Evolutionary conservation across 2,113 vertebrate genomes (phyloP), one percentile per base, ranked within the genome.

Genomic region (Euleptes europaea): DNA sequence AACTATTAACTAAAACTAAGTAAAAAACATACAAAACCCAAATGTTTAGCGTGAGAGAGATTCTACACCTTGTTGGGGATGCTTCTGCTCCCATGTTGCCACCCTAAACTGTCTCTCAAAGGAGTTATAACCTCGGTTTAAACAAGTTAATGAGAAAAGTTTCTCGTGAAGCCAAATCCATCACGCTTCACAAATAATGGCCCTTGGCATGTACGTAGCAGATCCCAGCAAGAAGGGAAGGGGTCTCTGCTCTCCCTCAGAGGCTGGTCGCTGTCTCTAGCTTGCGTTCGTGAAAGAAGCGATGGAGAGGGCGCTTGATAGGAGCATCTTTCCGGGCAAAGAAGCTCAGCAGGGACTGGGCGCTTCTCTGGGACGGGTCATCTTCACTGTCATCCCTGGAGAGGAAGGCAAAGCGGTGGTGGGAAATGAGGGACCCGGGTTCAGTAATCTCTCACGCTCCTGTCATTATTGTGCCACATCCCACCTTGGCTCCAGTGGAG

Each of bases 241-340:
- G 2, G 23, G n/a, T n/a, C n/a, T 26, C n/a, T 75, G 54, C 72
- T 51, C 63, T 28, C 79, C 28, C 4, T 82, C 94, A 96, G 10
- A 96, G 89, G 69, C 88, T 83, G 12, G 57, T 84, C 76, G 97
- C 91, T 14, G 95, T 91, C 91, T 96, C 95, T 88, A 98, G 95
- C 84, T 95, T 95, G 26, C 97, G 92, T 57, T 98, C 98, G 0
- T 94, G 92, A 93, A 98, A 98, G 94, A 97, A 98, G 13, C 97
- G 96, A 89, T 98, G 97, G 2, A 93, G 87, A 73, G 95, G 93
- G 47, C 88, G 93, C 12, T 84, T 73, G 10, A 70, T 8, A 44
- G 86, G 77, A 28, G 69, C 63, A n/a, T 91, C 84, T 91, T 78
- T 69, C 8, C 92, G 77, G 49, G 93, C 86, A 75, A 97, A 97